Evolutionary conservation across 1,140 invertebrate species (phyloP), one percentile per base, ranked within the genome.

Genomic region (Caenorhabditis tropicalis): DNA sequence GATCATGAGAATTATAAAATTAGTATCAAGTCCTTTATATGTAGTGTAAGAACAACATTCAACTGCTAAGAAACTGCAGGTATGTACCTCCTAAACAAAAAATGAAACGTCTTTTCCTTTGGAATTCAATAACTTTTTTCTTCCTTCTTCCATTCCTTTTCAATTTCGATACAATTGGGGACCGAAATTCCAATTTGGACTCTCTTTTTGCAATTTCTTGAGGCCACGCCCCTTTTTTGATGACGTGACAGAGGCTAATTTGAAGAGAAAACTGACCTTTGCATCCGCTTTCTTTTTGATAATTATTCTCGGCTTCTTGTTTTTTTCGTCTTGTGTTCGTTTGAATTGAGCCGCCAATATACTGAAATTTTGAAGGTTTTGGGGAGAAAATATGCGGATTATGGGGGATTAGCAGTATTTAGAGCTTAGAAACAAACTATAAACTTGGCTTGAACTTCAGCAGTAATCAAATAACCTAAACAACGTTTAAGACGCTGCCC

Each of bases 211-310:
- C 39, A 24, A 33, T 15, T 21, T 74, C 43, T 43, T 74, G n/a
- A 19, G 43, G 43, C 19, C 10, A 19, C 19, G 2, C 58, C 19
- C 29, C 15, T 56, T 27, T 56, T 29, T 46, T 65, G 27, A n/a
- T n/a, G n/a, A n/a, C 31, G 39, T 58, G 39, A 36, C 81, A 24
- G 24, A 29, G n/a, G 33, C 3, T 19, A 7, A 36, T 56, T 51
- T 58, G 27, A 27, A 27, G 16, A 39, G 24, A n/a, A 31, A 9
- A 81, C 88, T 85, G 21, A 90, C 88, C 82, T 89, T 89, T 60
- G 84, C 83, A 82, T 89, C 88, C 4, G 91, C 88, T 31, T 91
- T 88, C 56, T 89, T 89, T 33, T 86, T 84, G 56, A 89, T 84
- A 15, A 83, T 86, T 31, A 90, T 82, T 51, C 83, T 53, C 10